These are phyloP conservation scores for Pandemis corylana DNA, from an alignment of 2,888 invertebrate genomes.

Conservation along the genomic window DNA sequence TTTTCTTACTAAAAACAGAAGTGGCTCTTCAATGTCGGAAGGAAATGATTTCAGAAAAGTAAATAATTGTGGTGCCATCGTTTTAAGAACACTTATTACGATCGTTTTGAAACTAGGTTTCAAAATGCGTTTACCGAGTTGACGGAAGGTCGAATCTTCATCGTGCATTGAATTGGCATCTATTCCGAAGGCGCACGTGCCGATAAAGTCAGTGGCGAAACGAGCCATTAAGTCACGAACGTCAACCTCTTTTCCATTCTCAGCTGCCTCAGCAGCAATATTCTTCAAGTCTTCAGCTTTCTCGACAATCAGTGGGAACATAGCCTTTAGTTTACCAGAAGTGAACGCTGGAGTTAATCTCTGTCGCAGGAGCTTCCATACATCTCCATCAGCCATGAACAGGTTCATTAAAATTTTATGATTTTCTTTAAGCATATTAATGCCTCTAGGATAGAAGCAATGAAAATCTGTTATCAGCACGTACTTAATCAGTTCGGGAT, in stretches of 20 bases:
- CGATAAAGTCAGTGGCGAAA: conserved; percentile 58
- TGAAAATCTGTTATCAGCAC: conserved; percentile 53
- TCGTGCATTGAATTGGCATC: conserved; percentile 53
- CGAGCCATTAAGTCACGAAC: conserved; percentile 56
- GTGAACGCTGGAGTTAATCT: conserved; percentile 59
- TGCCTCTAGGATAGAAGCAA: conserved; percentile 51
- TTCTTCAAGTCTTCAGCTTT: conserved; percentile 50
- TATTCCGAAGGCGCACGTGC: conserved; percentile 57
- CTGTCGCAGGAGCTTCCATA: conserved; percentile 58
- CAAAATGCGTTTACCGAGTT: conserved; percentile 50
- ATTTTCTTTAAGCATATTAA: conserved; percentile 46
- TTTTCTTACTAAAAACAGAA: conserved; percentile 48
- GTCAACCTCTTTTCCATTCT: conserved; percentile 49
- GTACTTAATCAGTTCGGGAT: conserved; percentile 53
- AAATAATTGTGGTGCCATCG: conserved; percentile 49
- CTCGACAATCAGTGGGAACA: conserved; percentile 56
- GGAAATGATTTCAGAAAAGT: conserved; percentile 45
- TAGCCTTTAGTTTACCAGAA: conserved; percentile 55
- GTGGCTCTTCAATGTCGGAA: conserved; percentile 48
- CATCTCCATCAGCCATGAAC: conserved; percentile 56
- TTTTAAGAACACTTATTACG: conserved; percentile 47
- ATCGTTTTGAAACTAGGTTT: conserved; percentile 38
- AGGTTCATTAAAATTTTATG: conserved; percentile 55
- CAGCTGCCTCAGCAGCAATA: conserved; percentile 47
- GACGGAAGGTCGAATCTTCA: conserved; percentile 52